These are phyloP conservation scores for Tigriopus japonicus DNA, from an alignment of 1,140 invertebrate genomes.

Conservation along the genomic window DNA sequence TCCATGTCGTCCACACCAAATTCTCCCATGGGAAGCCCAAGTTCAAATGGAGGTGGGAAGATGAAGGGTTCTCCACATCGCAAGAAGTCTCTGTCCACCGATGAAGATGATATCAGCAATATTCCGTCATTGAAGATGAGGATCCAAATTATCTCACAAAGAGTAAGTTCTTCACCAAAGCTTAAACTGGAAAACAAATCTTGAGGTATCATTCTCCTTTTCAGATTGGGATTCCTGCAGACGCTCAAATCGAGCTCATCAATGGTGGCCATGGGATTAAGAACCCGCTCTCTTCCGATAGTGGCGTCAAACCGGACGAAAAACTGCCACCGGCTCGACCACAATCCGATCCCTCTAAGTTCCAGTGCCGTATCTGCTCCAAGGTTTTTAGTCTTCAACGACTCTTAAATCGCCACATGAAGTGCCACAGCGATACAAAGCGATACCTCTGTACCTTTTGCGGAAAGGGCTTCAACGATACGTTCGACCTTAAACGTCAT, in stretches of 20 bases:
- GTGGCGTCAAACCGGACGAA: constrained; percentile 25
- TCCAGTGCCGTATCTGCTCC: constrained; percentile 46
- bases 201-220: constrained; percentile 9
- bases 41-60: not conserved
- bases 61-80: not conserved
- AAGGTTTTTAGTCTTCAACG: constrained; percentile 87
- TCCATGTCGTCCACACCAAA: not conserved
- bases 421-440: constrained; percentile 96
- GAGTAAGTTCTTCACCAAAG: not conserved
- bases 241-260: constrained; percentile 81
- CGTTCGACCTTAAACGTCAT: constrained; percentile 95
- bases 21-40: not conserved
- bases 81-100: not conserved
- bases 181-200: not conserved
- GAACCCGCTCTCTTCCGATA: constrained; percentile 68
- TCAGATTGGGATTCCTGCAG: constrained; percentile 63
- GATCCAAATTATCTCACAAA: constrained; percentile 6
- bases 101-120: constrained; percentile 2
- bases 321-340: constrained; percentile 21
- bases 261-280: constrained; percentile 98
- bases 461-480: constrained; percentile 99
- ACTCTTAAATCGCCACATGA: constrained; percentile 92
- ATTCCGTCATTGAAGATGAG: constrained; percentile 4
- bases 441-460: constrained; percentile 97
- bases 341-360: constrained; percentile 9